Evolutionary conservation across 2,888 invertebrate species (phyloP).

Genomic region (Lepidochrysops patricia): DNA sequence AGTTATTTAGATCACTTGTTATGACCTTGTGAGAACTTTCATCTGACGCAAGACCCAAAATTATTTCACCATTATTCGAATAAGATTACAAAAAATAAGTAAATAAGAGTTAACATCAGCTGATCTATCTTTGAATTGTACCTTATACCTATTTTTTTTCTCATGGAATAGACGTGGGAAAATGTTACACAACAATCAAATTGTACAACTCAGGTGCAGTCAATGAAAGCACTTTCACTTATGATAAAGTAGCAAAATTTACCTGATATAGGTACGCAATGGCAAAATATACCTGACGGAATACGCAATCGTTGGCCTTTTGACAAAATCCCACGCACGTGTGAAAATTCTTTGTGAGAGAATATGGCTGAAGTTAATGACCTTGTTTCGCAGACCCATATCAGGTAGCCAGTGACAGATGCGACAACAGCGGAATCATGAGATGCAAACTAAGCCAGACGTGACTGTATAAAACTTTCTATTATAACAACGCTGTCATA

Average conservation of each 20-base stretch:
- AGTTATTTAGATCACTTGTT: not conserved
- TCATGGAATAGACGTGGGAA: not conserved
- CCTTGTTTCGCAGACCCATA: constrained; percentile 47
- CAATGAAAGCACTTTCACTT: constrained; percentile 20
- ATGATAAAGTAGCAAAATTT: constrained; percentile 17
- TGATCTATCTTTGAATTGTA: not conserved
- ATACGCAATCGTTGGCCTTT: constrained; percentile 38
- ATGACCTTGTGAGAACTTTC: not conserved
- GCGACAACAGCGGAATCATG: constrained; percentile 52
- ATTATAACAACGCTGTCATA: constrained; percentile 54
- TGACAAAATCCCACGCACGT: constrained; percentile 59
- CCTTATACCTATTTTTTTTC: not conserved
- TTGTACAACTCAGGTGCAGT: not conserved
- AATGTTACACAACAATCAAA: not conserved
- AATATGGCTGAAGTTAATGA: constrained; percentile 32
- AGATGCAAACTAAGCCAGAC: constrained; percentile 67
- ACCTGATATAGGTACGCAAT: constrained; percentile 39
- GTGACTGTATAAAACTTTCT: constrained; percentile 66
- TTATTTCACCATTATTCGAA: not conserved
- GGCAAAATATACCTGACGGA: constrained; percentile 28
- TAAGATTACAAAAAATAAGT: not conserved
- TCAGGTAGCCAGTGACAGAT: constrained; percentile 60
- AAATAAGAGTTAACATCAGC: not conserved
- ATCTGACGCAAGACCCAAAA: not conserved
- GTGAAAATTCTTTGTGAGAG: constrained; percentile 35